A percentile compares a stretch with the other conserved stretches of the same genome.
These are phyloP conservation scores for Aldrovandia affinis DNA, from an alignment of 2,797 vertebrate genomes.

Conservation along the genomic window DNA sequence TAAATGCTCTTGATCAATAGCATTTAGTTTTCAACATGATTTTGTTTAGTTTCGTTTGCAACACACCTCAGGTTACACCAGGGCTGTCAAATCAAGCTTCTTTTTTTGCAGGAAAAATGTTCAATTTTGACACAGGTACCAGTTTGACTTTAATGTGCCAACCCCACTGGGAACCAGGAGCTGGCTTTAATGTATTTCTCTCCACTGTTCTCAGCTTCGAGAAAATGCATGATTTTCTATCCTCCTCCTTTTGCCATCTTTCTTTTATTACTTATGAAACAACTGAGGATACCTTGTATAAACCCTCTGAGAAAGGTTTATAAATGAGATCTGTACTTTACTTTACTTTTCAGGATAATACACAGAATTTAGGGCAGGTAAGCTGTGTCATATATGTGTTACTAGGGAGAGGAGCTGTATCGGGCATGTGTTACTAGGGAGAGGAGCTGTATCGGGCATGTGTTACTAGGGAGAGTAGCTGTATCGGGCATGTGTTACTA, in stretches of 20 bases:
- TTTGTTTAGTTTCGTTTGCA: too few species aligned
- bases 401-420: too few species aligned
- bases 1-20: not conserved
- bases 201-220: not conserved
- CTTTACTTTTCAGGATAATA: not conserved
- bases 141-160: conserved; percentile 3
- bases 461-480: too few species aligned
- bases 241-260: not conserved
- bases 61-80: not conserved
- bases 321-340: too few species aligned
- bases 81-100: not conserved
- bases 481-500: too few species aligned
- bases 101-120: not conserved
- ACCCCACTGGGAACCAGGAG: not conserved
- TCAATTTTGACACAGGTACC: not conserved
- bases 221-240: not conserved
- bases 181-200: not conserved
- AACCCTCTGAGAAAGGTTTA: too few species aligned
- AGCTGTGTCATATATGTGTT: too few species aligned
- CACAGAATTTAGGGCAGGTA: not conserved
- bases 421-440: too few species aligned
- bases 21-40: not conserved
- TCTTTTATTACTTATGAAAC: not conserved
- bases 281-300: not conserved
- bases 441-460: too few species aligned